Conservation (phyloP, 2,113 vertebrate genomes). For the Hiodon alosoides region DNA sequence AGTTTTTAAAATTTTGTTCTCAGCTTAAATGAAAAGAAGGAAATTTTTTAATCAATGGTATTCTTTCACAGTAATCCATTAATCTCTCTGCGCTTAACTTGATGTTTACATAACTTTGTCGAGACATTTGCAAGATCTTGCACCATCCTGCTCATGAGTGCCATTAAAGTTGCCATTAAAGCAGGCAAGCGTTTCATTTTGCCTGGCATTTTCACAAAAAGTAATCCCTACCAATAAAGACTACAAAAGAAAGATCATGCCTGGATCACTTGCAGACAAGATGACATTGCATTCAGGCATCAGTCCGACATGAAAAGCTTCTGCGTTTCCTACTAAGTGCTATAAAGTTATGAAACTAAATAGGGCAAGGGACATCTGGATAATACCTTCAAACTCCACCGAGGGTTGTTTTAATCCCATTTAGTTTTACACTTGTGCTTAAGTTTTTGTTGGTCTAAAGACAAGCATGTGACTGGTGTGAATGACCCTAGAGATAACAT, state of each 20-base stretch:
- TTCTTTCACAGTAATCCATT: neutral
- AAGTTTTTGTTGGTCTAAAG: neutral
- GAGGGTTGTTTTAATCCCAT: neutral
- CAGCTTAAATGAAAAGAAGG: neutral
- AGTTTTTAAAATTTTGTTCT: slow-evolving; percentile 3
- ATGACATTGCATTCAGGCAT: slow-evolving; percentile 39
- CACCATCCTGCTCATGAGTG: neutral
- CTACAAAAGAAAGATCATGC: slow-evolving; percentile 8
- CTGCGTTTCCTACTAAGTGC: slow-evolving; percentile 28
- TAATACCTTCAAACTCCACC: neutral
- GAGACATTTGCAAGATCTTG: slow-evolving; percentile 6
- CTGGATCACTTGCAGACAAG: slow-evolving; percentile 30
- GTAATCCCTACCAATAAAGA: neutral
- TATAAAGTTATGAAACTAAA: slow-evolving; percentile 39
- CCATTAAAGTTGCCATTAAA: slow-evolving; percentile 4
- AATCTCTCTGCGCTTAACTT: slow-evolving; percentile 2
- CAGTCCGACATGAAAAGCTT: slow-evolving; percentile 42
- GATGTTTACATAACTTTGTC: slow-evolving; percentile 28
- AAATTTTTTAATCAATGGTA: neutral
- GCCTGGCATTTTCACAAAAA: slow-evolving; percentile 21
- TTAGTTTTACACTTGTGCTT: neutral
- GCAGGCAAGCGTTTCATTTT: slow-evolving; percentile 5
- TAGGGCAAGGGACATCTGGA: slow-evolving; percentile 16
- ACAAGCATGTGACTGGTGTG: no score
- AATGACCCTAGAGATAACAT: no score